phyloP scores from a whole-genome alignment of 1,140 invertebrate species.

The Micrasema longulum region DNA sequence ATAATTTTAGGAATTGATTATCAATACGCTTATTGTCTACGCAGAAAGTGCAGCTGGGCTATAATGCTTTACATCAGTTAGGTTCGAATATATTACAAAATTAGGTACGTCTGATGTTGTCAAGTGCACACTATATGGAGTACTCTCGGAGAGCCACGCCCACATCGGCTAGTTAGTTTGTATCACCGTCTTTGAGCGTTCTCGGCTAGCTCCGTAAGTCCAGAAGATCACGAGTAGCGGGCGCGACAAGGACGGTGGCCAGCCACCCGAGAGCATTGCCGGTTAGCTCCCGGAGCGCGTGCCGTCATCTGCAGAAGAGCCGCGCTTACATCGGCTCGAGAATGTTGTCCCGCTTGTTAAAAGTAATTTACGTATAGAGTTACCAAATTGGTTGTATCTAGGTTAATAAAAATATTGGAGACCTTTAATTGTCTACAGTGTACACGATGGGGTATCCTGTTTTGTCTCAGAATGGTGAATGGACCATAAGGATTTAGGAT shows the following conservation, averaged over 20 bases:
- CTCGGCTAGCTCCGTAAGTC: too few relatives aligned
- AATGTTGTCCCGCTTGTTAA: conserved; percentile 4
- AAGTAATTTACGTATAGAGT: conserved; percentile 38
- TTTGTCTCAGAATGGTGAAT: conserved; percentile 14
- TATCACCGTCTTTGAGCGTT: neutral
- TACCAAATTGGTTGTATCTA: conserved; percentile 40
- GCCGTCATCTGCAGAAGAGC: too few relatives aligned
- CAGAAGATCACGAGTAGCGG: too few relatives aligned
- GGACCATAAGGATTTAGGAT: conserved; percentile 9
- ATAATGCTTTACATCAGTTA: conserved; percentile 26
- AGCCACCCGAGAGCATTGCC: neutral
- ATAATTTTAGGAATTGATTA: conserved; percentile 32
- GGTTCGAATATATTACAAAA: neutral
- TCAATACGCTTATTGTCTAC: conserved; percentile 25
- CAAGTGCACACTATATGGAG: neutral
- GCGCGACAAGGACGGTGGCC: neutral
- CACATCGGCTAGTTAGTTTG: too few relatives aligned
- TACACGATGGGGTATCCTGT: conserved; percentile 3
- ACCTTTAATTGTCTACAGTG: conserved; percentile 15
- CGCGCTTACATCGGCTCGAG: too few relatives aligned
- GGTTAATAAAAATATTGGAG: conserved; percentile 33
- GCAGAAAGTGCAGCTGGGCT: conserved; percentile 25
- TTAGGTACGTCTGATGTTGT: neutral
- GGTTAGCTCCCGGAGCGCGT: too few relatives aligned
- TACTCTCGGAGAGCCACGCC: too few relatives aligned